Evolutionary conservation across 2,113 vertebrate species (phyloP).

Genomic region (Phalacrocorax pelagicus): DNA sequence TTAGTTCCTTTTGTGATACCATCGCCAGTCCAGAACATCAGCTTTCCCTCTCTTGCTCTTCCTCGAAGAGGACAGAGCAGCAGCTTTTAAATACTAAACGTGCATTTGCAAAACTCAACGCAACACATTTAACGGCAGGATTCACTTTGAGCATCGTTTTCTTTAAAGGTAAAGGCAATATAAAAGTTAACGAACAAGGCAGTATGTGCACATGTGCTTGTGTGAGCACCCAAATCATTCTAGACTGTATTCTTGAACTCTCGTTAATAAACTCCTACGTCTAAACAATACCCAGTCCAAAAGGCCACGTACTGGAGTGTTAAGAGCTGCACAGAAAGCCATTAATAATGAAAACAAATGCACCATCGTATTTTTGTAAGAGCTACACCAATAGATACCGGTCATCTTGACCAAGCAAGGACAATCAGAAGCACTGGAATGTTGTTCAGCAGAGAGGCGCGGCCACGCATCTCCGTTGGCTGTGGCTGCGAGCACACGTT

Average conservation of each 20-base stretch:
- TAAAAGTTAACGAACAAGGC: not conserved
- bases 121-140: rapidly evolving
- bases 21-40: not conserved
- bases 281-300: not conserved
- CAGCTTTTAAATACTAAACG: not conserved
- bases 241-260: not conserved
- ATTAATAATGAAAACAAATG: not conserved
- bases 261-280: not conserved
- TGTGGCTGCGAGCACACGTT: not conserved
- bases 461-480: not conserved
- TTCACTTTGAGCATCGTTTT: not conserved
- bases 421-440: conserved; percentile 46
- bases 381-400: not conserved
- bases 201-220: not conserved
- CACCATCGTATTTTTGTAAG: not conserved
- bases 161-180: not conserved
- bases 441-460: conserved; percentile 24
- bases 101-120: rapidly evolving
- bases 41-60: not conserved
- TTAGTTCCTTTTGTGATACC: not conserved
- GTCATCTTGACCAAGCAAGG: not conserved
- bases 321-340: not conserved
- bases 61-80: not conserved
- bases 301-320: not conserved
- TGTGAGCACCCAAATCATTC: not conserved